Conservation (phyloP, 2,888 invertebrate species). For the Caenorhabditis macrosperma region DNA sequence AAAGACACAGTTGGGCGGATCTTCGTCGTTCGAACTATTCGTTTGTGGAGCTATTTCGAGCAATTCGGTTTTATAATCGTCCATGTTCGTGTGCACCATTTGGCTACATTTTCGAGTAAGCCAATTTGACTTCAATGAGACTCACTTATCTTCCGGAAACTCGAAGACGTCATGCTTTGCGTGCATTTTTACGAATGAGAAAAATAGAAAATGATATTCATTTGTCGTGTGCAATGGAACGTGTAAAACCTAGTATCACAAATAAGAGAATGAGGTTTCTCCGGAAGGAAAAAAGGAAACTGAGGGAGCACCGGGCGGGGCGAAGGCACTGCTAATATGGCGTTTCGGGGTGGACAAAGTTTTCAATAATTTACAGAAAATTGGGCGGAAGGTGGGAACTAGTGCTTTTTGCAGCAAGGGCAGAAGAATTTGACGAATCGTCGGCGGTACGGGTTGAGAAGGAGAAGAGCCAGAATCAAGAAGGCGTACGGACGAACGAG, state of each 20-base stretch:
- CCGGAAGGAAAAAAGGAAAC: background rate
- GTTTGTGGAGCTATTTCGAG: conserved; percentile 13
- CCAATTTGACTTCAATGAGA: too few relatives aligned
- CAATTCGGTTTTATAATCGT: conserved; percentile 34
- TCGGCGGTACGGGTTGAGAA: conserved; percentile 56
- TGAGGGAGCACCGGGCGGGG: conserved; percentile 37
- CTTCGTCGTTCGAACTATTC: conserved; percentile 7
- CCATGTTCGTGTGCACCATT: conserved; percentile 2
- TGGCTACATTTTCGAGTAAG: background rate
- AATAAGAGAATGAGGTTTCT: conserved; percentile 1
- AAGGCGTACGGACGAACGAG: conserved; percentile 50
- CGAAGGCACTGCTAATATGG: conserved; percentile 43
- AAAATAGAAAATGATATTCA: background rate
- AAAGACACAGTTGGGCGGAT: conserved; percentile 25
- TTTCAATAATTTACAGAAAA: conserved; percentile 50
- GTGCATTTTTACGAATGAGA: conserved; percentile 23
- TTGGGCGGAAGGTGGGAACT: background rate
- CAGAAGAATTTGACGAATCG: conserved; percentile 56
- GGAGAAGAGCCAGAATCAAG: conserved; percentile 24
- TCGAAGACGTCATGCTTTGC: conserved; percentile 41
- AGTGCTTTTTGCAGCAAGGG: conserved; percentile 56
- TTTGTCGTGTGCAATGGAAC: conserved; percentile 19
- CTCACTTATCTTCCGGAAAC: conserved; percentile 57
- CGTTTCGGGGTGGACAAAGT: conserved; percentile 3
- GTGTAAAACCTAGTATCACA: conserved; percentile 45